Percentiles rank a stretch among this genome's conserved stretches.
Conservation (phyloP, 2,797 vertebrate species). For the Nannoperca australis region DNA sequence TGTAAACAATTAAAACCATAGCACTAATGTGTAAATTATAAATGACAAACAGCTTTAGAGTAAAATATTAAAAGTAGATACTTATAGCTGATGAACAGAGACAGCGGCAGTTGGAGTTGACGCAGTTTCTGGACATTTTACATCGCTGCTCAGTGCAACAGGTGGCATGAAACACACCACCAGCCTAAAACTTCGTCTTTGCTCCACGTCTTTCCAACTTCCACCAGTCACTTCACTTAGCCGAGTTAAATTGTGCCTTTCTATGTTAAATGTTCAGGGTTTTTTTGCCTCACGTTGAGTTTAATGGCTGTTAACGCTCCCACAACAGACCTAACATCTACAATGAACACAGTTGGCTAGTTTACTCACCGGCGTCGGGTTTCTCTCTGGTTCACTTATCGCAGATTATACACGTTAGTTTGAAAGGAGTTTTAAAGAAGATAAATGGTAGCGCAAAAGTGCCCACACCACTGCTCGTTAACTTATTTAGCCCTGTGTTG, state of each 20-base stretch:
- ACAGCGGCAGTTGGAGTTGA: conserved; percentile 18
- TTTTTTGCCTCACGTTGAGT: neutral
- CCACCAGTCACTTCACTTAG: rapidly evolving
- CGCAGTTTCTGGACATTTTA: conserved; percentile 39
- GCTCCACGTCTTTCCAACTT: too few species aligned
- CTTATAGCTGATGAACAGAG: neutral
- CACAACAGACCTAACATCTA: conserved; percentile 4
- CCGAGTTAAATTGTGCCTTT: neutral
- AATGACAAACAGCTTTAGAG: too few species aligned
- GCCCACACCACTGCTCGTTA: conserved; percentile 50
- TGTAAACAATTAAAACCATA: conserved; percentile 6
- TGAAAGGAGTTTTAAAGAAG: neutral
- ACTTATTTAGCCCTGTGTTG: conserved; percentile 70
- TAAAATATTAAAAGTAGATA: neutral
- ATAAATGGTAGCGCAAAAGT: conserved; percentile 29
- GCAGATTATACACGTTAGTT: conserved; percentile 17
- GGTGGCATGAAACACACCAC: conserved; percentile 61
- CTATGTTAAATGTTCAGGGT: neutral
- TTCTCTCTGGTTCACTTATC: conserved; percentile 31
- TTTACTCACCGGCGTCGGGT: conserved; percentile 78
- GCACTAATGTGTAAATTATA: too few species aligned
- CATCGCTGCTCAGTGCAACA: conserved; percentile 69
- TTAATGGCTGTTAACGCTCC: conserved; percentile 34
- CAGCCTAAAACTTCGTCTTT: neutral
- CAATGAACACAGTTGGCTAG: conserved; percentile 23